Evolutionary conservation across 2,888 invertebrate species (phyloP), one percentile per base, ranked within the genome.

Genomic region (Dryobotodes eremita): DNA sequence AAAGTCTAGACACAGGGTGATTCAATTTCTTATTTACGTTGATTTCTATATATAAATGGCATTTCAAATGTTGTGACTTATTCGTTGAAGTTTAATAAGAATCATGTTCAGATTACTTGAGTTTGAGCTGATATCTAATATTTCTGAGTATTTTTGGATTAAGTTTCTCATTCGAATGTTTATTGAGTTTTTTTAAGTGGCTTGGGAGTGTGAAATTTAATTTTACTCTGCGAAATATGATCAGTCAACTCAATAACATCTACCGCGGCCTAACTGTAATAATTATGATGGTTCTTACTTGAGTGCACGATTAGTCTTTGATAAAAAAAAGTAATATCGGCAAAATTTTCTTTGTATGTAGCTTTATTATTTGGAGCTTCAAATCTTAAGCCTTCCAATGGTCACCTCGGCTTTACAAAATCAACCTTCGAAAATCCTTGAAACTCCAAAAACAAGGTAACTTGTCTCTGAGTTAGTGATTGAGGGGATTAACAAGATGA

Each of bases 1-100:
- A 92, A 92, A 92, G 94, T 94, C 93, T 94, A 94, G 94, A 94
- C 93, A 89, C 87, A 88, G 89, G 87, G 84, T 85, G 85, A 91
- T 93, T 93, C 91, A 90, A 91, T 92, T 92, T 92, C 89, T 92
- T 91, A 92, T 92, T 91, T 89, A 89, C 89, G 90, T 90, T 87
- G 87, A 90, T 87, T 88, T 89, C 79, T 88, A 84, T 86, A 83
- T 83, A 79, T 82, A 83, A 86, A 86, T 86, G 74, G 73, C 62
- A 73, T 86, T 77, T 82, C 61, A 64, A 83, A 77, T 75, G 65
- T 79, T 78, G 70, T 79, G 71, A 82, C 59, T 82, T 77, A 79
- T 86, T 84, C 50, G 36, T 57, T 78, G 5, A 59, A 70, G 59
- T 75, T 75, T 83, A 80, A 75, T 81, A 83, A 77, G 74, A 77